Evolutionary conservation across 2,113 vertebrate species (phyloP), one percentile per base, ranked within the genome.

Genomic region (Baryphthengus martii): DNA sequence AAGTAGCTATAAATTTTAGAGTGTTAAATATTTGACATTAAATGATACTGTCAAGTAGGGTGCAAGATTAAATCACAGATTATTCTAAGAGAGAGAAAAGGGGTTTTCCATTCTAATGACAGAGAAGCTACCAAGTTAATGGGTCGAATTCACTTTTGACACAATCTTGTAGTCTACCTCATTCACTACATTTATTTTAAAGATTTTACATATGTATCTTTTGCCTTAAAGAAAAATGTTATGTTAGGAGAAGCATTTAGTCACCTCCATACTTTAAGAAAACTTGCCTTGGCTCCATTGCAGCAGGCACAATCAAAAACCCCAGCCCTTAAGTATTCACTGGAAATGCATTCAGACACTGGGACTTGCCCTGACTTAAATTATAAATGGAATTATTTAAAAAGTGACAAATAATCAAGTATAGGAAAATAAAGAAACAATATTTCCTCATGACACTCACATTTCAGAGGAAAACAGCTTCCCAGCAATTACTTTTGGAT

Each of bases 21-120:
- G 88, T 26, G 59, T 55, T 85, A 91, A 92, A 96, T 86, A 93
- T 91, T 91, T 95, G 62, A 24, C 56, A 92, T 96, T 93, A 77
- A 96, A 73, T 61, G 33, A 55, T 33, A 49, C 29, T 39, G 53
- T 45, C 26, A 71, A 70, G 42, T 68, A 67, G 31, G 39, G 6
- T 44, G n/a, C 56, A 78, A 62, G 42, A 73, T 67, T 65, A 91
- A 63, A 82, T 76, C 88, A 56, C 52, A 68, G n/a, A 26, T 91
- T 75, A 93, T 82, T 78, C 49, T 63, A 61, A 72, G 31, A 67
- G 17, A 20, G 23, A 81, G 37, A 53, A 85, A 75, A 86, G 17
- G 4, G 4, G 0, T 7, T 62, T 86, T 81, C 91, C 42, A 89
- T 81, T 15, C 20, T 44, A 59, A 52, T 58, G 11, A 24, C 62